phyloP scores from a whole-genome alignment of 1,140 invertebrate genomes.

The Aradophagus sp. region DNA sequence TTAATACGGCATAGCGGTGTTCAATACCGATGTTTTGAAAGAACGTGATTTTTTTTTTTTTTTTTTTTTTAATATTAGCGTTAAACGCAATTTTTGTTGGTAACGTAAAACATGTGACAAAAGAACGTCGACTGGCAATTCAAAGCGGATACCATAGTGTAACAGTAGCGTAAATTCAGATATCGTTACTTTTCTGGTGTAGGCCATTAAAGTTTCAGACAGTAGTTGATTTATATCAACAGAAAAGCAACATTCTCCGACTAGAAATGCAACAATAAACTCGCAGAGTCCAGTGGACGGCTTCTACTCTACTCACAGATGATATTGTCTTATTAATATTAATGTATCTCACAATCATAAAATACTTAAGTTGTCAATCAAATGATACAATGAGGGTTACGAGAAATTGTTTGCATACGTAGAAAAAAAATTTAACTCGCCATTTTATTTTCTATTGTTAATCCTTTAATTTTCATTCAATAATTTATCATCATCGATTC shows the following conservation, averaged over 20 bases:
- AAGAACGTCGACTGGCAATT: constrained; percentile 48
- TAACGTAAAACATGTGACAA: constrained; percentile 41
- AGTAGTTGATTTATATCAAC: constrained; percentile 22
- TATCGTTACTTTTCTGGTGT: constrained; percentile 39
- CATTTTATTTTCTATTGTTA: too few species aligned
- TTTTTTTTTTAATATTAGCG: too few species aligned
- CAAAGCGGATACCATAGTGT: constrained; percentile 20
- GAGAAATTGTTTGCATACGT: constrained; percentile 2
- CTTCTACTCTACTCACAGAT: constrained; percentile 65
- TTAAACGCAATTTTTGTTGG: constrained; percentile 9
- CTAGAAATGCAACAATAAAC: constrained; percentile 37
- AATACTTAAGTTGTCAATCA: constrained; percentile 35
- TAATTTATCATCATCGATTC: too few species aligned
- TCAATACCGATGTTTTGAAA: too few species aligned
- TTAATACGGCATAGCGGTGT: too few species aligned
- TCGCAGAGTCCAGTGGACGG: constrained; percentile 66
- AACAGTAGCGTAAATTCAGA: constrained; percentile 37
- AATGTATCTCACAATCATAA: constrained; percentile 30
- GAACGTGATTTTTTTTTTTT: too few species aligned
- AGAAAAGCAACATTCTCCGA: constrained; percentile 42
- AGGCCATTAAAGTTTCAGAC: too few species aligned
- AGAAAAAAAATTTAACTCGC: too few species aligned
- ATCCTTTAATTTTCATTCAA: too few species aligned
- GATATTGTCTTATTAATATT: constrained; percentile 37
- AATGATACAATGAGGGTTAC: constrained; percentile 13